Evolutionary conservation across 2,888 invertebrate genomes (phyloP), one percentile per base, ranked within the genome.

Genomic region (Agrilus mali): DNA sequence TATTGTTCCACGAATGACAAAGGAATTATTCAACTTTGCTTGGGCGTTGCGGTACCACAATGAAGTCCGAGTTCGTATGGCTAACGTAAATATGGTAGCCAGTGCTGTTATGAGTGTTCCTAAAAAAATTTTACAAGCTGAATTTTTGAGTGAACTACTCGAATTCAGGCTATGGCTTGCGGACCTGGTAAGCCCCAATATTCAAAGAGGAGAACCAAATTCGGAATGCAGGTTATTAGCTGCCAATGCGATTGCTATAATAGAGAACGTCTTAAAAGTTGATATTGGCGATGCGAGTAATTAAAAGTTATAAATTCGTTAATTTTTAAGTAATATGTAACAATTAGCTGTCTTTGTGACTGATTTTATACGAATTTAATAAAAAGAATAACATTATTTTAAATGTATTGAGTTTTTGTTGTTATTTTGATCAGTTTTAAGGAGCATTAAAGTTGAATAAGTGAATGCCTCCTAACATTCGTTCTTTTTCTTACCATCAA

Each of bases 141-240:
- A 84, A 41, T 78, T 83, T 53, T 67, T 73, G 5, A 72, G 75
- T 8, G 70, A 75, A 2, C 60, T 87, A 42, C 57, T 76, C 37
- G 86, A 86, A 52, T 67, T 82, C 37, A 68, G 78, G 38, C 60
- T 71, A 22, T 87, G 86, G 86, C 59, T 88, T 33, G 61, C 68
- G 2, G 78, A 79, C 38, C 66, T 74, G 42, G 54, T 78, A 14
- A 70, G 70, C 22, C 72, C 70, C 1, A 72, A 74, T 37, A 68
- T 78, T 3, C 54, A 76, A 27, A 72, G 70, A 2, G 74, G 78
- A 0, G 86, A 86, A 45, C 66, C 77, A 0, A 77, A 80, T 53
- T 69, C 73, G 0, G 80, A 83, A 42, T 77, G 80, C 46, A 74
- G 78, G 1, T 59, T 72, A 3, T 68, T 83, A 22, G 84, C 81